Conservation (phyloP, 2,888 invertebrate genomes). For the Hanleya hanleyi region DNA sequence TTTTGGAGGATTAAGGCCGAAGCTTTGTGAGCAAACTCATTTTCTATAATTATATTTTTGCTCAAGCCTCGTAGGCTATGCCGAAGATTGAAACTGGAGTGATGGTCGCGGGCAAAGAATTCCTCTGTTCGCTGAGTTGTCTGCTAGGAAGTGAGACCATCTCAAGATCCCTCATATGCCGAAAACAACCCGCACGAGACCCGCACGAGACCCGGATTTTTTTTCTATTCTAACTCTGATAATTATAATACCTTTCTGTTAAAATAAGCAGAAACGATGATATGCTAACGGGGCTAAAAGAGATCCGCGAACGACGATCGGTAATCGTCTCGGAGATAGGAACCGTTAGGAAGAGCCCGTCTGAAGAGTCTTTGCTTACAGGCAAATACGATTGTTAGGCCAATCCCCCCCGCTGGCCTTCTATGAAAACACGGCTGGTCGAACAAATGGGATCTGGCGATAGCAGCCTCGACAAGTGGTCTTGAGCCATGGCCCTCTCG, state of each 20-base stretch:
- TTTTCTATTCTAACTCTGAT: neutral
- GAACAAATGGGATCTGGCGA: neutral
- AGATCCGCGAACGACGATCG: too few species aligned
- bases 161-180: neutral
- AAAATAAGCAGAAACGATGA: neutral
- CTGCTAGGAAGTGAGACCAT: neutral
- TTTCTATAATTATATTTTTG: too few species aligned
- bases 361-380: neutral
- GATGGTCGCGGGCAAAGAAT: too few species aligned
- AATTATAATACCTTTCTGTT: neutral
- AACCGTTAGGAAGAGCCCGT: neutral
- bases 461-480: neutral
- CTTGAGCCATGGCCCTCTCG: neutral
- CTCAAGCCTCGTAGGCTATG: too few species aligned
- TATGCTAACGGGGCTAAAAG: neutral
- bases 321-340: too few species aligned
- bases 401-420: neutral
- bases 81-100: too few species aligned
- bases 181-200: neutral
- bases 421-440: neutral
- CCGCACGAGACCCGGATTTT: neutral
- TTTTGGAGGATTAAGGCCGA: neutral
- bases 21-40: too few species aligned
- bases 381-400: neutral
- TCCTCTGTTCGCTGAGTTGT: neutral